Percentiles rank a stretch among this genome's conserved stretches.
Conservation (phyloP, 1,140 invertebrate genomes). For the Paramacrobiotus metropolitanus region DNA sequence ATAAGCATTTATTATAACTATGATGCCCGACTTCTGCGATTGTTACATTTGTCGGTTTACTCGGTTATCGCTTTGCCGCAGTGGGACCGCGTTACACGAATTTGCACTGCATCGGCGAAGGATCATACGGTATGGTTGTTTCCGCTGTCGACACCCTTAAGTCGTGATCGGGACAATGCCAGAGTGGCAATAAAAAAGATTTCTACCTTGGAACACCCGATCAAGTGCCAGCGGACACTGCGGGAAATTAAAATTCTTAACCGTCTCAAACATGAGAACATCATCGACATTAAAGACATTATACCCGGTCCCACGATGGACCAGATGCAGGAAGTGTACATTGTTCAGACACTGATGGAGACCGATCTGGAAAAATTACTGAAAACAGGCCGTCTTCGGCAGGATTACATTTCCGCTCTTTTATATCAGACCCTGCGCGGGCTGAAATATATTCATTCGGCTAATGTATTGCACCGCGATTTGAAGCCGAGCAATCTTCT, state of each 20-base stretch:
- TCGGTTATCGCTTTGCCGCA: conserved; percentile 72
- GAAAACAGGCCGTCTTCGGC: conserved; percentile 90
- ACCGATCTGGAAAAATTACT: conserved; percentile 98
- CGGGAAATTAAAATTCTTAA: conserved; percentile 98
- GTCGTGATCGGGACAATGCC: conserved; percentile 58
- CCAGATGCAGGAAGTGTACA: conserved; percentile 98
- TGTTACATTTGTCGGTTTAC: no score
- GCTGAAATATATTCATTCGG: background rate
- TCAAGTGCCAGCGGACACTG: conserved; percentile 93
- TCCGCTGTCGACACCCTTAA: conserved; percentile 62
- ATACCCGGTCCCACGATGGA: conserved; percentile 77
- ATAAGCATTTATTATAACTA: no score
- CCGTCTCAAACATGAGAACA: conserved; percentile 99
- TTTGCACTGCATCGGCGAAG: conserved; percentile 86
- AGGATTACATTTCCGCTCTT: conserved; percentile 99
- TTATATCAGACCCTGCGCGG: conserved; percentile 49
- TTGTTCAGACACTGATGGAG: conserved; percentile 99
- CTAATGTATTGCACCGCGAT: conserved; percentile 94
- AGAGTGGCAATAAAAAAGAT: conserved; percentile 99
- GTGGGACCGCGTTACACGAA: conserved; percentile 86
- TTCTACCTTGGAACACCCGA: conserved; percentile 99
- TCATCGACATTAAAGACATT: conserved; percentile 98
- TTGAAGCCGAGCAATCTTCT: conserved; percentile 94
- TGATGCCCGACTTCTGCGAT: no score
- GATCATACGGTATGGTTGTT: conserved; percentile 98